A percentile compares a stretch with the other conserved stretches of the same genome.
phyloP scores from a whole-genome alignment of 2,113 vertebrate genomes.

The Pteruthius melanotis region DNA sequence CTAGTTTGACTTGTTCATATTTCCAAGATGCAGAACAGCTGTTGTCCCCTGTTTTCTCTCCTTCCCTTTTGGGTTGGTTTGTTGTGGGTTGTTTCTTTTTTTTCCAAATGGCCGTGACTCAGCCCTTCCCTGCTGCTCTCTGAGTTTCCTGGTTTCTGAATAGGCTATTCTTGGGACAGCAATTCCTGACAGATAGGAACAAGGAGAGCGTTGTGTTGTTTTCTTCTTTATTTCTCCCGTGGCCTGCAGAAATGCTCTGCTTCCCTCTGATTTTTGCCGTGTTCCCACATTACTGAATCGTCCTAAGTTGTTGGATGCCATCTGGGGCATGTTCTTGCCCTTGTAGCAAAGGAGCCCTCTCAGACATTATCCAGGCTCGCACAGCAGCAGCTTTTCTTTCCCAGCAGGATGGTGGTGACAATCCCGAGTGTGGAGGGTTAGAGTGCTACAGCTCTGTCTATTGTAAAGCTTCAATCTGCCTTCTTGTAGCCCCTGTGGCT shows the following conservation, averaged over 20 bases:
- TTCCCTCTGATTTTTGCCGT: neutral
- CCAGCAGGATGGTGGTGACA: neutral
- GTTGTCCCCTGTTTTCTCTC: neutral
- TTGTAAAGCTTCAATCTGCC: neutral
- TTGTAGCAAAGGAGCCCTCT: neutral
- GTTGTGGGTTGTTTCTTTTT: neutral
- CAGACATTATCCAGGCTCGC: neutral
- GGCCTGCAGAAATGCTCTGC: neutral
- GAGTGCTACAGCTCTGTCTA: neutral
- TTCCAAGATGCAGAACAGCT: neutral
- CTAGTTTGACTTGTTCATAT: neutral
- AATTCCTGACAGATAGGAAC: slow-evolving; percentile 15
- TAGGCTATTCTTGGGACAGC: slow-evolving; percentile 28
- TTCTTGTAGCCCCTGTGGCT: neutral
- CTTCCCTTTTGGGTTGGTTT: slow-evolving; percentile 6
- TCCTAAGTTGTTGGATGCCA: neutral
- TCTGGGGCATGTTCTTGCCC: neutral
- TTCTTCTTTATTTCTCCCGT: neutral
- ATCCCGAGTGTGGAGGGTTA: neutral
- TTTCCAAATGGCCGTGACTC: neutral
- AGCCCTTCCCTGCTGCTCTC: slow-evolving; percentile 37
- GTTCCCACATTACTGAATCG: neutral
- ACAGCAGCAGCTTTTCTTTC: neutral
- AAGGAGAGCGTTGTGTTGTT: neutral
- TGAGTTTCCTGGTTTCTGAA: slow-evolving; percentile 38